phyloP scores from a whole-genome alignment of 2,888 invertebrate genomes.

The Magallana nippona region DNA sequence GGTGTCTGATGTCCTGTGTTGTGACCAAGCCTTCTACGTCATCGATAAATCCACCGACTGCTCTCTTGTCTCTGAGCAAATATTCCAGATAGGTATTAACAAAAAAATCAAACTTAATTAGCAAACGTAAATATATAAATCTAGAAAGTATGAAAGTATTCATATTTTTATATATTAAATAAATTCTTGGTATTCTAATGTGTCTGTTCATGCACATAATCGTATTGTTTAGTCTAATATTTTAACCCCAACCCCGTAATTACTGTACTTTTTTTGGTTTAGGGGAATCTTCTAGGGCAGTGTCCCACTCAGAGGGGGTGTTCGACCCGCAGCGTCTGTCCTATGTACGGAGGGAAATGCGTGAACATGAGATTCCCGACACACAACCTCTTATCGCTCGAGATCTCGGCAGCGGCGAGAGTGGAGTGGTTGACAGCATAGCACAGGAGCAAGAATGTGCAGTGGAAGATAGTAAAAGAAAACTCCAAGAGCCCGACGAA shows the following conservation, averaged over 20 bases:
- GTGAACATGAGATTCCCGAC: neutral
- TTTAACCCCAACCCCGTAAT: neutral
- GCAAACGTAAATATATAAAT: neutral
- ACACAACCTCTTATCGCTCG: neutral
- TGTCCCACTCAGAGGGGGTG: neutral
- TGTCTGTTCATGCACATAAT: neutral
- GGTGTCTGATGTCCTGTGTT: constrained; percentile 58
- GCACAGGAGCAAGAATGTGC: neutral
- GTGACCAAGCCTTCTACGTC: constrained; percentile 57
- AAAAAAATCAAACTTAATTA: neutral
- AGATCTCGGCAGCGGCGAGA: constrained; percentile 25
- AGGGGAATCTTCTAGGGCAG: neutral
- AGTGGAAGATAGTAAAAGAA: neutral
- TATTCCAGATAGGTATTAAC: constrained; percentile 56
- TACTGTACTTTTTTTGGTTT: neutral
- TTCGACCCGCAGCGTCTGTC: constrained; percentile 42
- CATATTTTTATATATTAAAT: neutral
- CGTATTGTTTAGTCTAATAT: neutral
- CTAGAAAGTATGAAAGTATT: too few relatives aligned
- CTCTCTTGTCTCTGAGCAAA: constrained; percentile 55
- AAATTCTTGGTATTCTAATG: neutral
- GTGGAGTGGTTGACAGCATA: neutral
- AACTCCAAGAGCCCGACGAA: neutral
- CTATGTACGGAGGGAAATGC: constrained; percentile 30
- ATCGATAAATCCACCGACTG: constrained; percentile 58